Evolutionary conservation across 2,113 vertebrate genomes (phyloP), one percentile per base, ranked within the genome.

Genomic region (Psilopogon haemacephalus): DNA sequence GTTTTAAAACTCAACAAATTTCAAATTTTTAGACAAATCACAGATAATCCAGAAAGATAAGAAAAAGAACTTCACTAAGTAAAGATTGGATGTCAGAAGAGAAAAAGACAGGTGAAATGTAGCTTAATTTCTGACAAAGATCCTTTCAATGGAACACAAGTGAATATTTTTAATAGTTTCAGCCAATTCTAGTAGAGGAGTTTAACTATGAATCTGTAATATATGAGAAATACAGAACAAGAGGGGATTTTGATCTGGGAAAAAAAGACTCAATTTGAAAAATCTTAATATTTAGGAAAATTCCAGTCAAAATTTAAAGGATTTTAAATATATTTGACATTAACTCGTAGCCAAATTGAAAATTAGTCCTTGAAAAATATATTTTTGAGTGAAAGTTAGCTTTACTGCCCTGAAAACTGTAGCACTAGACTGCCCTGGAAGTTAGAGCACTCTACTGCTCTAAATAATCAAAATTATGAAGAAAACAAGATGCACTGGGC

Each of bases 391-490:
- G 4, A 54, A 12, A 5, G 6, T 9, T 86, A 24, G 3, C n/a
- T 80, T 84, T 26, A 54, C 12, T 58, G 28, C 19, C 19, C 15
- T 65, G 35, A 84, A 44, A 35, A 35, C n/a, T n/a, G n/a, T n/a
- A n/a, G n/a, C n/a, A n/a, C n/a, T n/a, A n/a, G n/a, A n/a, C n/a
- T n/a, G n/a, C n/a, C n/a, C n/a, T n/a, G n/a, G n/a, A n/a, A n/a
- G n/a, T n/a, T n/a, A n/a, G n/a, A n/a, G n/a, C n/a, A 2, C 32
- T 42, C 15, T 20, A 67, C 12, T 0, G 0, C 23, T 58, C 18
- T n/a, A 63, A 37, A 50, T 13, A 70, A 35, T 24, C 15, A 55
- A 38, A 77, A 54, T 9, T 14, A 12, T 58, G 37, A 65, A 87
- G 27, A 52, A 0, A 38, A 4, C 1, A 77, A 62, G 37, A 48